Percentiles rank a stretch among this genome's conserved stretches.
Evolutionary conservation across 2,888 invertebrate species (phyloP).

Genomic region (Drosophila rellima): DNA sequence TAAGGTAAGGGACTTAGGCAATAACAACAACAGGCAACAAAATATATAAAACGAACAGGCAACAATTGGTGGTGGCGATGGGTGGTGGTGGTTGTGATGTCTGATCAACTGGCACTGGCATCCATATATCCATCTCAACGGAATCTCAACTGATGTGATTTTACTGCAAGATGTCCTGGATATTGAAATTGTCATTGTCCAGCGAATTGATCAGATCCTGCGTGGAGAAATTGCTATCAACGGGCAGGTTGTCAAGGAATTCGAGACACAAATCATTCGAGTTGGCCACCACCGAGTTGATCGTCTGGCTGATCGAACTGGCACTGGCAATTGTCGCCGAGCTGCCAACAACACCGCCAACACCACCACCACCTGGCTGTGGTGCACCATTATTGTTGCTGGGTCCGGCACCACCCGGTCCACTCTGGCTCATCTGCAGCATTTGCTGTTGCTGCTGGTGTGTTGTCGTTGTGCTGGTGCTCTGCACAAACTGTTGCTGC

Average conservation of each 20-base stretch:
- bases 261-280: constrained; percentile 92
- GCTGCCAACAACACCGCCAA: constrained; percentile 38
- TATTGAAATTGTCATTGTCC: constrained; percentile 91
- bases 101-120: constrained; percentile 9
- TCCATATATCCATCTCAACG: neutral
- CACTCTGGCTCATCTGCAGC: constrained; percentile 79
- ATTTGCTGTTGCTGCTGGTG: constrained; percentile 85
- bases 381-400: constrained; percentile 53
- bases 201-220: constrained; percentile 94
- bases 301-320: constrained; percentile 85
- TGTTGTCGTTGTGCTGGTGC: constrained; percentile 79
- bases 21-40: constrained; percentile 70
- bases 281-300: constrained; percentile 85
- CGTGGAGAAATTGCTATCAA: constrained; percentile 92
- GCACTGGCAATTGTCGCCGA: constrained; percentile 71
- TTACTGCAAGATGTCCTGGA: constrained; percentile 88
- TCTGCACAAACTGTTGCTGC: constrained; percentile 85
- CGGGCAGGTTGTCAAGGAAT: constrained; percentile 93
- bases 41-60: constrained; percentile 44
- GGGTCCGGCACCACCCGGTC: constrained; percentile 41
- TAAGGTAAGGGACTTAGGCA: constrained; percentile 18
- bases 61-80: constrained; percentile 53
- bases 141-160: neutral
- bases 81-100: neutral
- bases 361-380: constrained; percentile 35